Evolutionary conservation across 2,113 vertebrate genomes (phyloP), one percentile per base, ranked within the genome.

Genomic region (Struthio camelus): DNA sequence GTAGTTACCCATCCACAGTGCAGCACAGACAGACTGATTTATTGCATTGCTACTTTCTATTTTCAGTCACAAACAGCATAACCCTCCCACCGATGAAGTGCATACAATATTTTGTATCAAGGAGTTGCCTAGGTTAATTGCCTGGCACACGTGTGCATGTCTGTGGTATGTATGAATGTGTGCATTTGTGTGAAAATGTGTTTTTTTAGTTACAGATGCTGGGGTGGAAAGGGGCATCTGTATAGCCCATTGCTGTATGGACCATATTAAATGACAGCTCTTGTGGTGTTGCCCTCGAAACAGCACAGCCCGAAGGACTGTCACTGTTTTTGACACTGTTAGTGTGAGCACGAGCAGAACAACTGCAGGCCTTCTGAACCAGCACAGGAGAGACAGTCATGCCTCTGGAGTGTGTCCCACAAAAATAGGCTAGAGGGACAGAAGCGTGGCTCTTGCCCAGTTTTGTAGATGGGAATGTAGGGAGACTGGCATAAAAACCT

Each of bases 231-330:
- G 28, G 28, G 40, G 65, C 34, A 85, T 34, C 59, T 71, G 44
- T 12, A 3, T 50, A 30, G 20, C 32, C 70, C 27, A 38, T 62
- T 65, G 10, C 28, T 75, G 44, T 10, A 0, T 1, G 46, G 69
- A n/a, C 3, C 1, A 7, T 22, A 0, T 62, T 53, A 38, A n/a
- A 62, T 62, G 19, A 30, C 6, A 4, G 0, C 17, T 20, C 32
- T 12, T 40, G 58, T 69, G 69, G 19, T 28, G 36, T 76, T 95
- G 64, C 62, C 86, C 64, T 46, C 44, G 44, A 59, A 51, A 9
- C 6, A 0, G 2, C 80, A 54, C 28, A 66, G n/a, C 25, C 67
- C 6, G 28, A 54, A 72, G 80, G 32, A 30, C n/a, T 36, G 40
- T 58, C 32, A n/a, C 62, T 66, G 38, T 10, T 76, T 24, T 46